Percentiles rank a stretch among this genome's conserved stretches.
Evolutionary conservation across 2,113 vertebrate genomes (phyloP).

Genomic region (Phylloscopus trochiloides): DNA sequence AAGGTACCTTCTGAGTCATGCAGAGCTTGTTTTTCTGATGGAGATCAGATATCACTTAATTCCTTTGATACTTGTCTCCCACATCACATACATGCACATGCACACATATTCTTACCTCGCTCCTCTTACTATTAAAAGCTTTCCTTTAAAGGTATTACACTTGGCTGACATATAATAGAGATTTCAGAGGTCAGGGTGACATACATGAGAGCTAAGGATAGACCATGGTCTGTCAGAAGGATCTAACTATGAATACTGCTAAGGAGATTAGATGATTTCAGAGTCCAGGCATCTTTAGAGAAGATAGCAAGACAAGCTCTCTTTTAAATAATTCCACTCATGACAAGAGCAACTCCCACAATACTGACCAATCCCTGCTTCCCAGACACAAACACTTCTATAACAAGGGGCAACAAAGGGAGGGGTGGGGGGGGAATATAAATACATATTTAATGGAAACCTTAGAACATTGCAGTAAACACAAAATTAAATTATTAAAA

Average conservation of each 20-base stretch:
- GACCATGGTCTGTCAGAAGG: background rate
- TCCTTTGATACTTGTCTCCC: background rate
- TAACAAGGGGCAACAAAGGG: background rate
- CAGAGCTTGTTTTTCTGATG: background rate
- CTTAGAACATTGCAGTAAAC: background rate
- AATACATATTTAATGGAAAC: background rate
- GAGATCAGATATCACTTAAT: background rate
- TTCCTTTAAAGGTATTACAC: background rate
- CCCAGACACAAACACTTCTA: background rate
- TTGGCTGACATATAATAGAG: background rate
- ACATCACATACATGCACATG: background rate
- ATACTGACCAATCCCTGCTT: background rate
- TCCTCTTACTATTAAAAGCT: background rate
- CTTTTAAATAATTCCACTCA: slow-evolving; percentile 17
- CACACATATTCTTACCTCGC: background rate
- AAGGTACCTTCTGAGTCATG: background rate
- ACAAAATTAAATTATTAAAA: background rate
- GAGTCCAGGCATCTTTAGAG: background rate
- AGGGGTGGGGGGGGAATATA: accelerated
- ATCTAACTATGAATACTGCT: background rate
- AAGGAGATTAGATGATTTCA: slow-evolving; percentile 3
- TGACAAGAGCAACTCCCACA: background rate
- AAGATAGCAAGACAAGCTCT: background rate
- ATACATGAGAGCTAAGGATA: background rate
- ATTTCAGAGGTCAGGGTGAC: background rate